Base-by-base conservation (phyloP, 1,140 invertebrate genomes). In the Dufourea novaeangliae region DNA sequence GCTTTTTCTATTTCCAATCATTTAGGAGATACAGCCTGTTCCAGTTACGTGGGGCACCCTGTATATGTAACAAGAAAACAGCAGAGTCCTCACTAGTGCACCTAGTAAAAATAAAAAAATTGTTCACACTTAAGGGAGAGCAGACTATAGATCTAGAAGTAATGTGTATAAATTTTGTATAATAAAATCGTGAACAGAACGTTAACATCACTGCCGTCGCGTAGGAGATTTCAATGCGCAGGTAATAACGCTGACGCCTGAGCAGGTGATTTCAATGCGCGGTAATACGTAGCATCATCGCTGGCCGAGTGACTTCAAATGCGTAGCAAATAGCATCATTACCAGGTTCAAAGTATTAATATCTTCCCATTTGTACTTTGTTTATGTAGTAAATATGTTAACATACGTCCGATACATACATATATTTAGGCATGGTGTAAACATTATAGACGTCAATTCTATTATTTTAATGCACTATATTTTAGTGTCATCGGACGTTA, bases 221-320 rank as follows among this genome's bases (percentile, higher is more conserved):
- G n/a, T n/a, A n/a, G 46, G 20, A 3, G 46, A 50, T n/a, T 50
- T n/a, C 46, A n/a, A 50, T n/a, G 46, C 46, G 1, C 46, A n/a
- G 46, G 46, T 50, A 50, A 50, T n/a, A n/a, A n/a, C 46, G 20
- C 17, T 8, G 46, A 8, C 17, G 46, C 20, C 46, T n/a, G 46
- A n/a, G 5, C 4, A 17, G 20, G 46, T n/a, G 46, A 50, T 50
- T 50, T n/a, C 46, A 50, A n/a, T 17, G 46, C 46, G 5, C 20
- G 46, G 20, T 50, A 50, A 50, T n/a, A n/a, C 46, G 20, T n/a
- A 46, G 46, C 46, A 50, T 50, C 46, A n/a, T 50, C 46, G 46
- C 20, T n/a, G 20, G 46, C 46, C 46, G 46, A 50, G 46, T 50
- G 46, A 50, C 46, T 50, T 50, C 46, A 7, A n/a, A 50, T 50